Evolutionary conservation across 35 echinoderm and acorn worm genomes (phyloP), one percentile per base, ranked within the genome.

Genomic region (Lytechinus variegatus): DNA sequence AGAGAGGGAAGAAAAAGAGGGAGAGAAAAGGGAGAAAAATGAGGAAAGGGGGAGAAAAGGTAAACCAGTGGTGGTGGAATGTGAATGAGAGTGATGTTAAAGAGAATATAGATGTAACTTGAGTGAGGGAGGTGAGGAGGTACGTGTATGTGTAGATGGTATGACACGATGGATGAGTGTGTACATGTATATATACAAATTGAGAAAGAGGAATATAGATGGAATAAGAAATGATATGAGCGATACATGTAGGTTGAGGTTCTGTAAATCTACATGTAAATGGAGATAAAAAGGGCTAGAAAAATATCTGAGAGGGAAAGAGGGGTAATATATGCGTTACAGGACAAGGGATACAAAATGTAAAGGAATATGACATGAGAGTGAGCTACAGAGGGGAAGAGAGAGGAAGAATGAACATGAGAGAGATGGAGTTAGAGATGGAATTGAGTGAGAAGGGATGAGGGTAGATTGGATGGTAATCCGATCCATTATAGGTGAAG

Each of bases 401-500:
- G 61, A 71, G 61, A 71, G 61, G 24, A 5, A 71, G 61, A 71
- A 21, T 21, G 61, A 71, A 16, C 11, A 16, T 9, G 60, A 16
- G 60, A 71, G 61, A 71, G 61, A 19, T 6, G 1, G 14, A 19
- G 61, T 21, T 16, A 79, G 66, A 79, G 66, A 79, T 16, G 66
- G 21, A 24, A 13, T 16, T 21, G 61, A 24, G 61, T 24, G 66
- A 79, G 66, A 79, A 24, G 6, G 66, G n/a, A n/a, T 7, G 12
- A 79, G 66, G 14, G 66, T n/a, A 21, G 66, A 79, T 79, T 21
- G 66, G 66, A 79, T 4, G 66, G 66, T 8, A 79, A 79, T 16
- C 66, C n/a, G 66, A 79, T 79, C 66, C 66, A 79, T 79, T 79
- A 79, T 79, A 79, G 66, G 66, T 79, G 66, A 79, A 24, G 66